Percentiles rank a stretch among this genome's conserved stretches.
These are phyloP conservation scores for Lochmaea capreae DNA, from an alignment of 2,888 invertebrate genomes.

Conservation along the genomic window DNA sequence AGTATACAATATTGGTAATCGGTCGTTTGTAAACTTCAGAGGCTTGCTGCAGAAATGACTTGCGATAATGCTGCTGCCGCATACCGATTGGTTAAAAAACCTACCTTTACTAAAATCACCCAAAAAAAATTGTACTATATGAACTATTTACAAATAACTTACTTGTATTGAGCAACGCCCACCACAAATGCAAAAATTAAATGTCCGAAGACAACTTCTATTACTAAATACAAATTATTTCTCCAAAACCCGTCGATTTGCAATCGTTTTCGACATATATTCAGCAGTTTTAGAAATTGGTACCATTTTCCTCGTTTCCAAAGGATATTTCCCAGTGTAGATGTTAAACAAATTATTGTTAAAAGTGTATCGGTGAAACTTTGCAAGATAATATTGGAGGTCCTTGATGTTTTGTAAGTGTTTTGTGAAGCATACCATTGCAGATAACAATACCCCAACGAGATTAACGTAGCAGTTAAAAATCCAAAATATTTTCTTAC, in stretches of 20 bases:
- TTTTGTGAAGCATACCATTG: constrained; percentile 23
- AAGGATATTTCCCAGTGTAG: constrained; percentile 37
- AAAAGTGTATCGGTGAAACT: constrained; percentile 26
- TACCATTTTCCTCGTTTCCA: constrained; percentile 39
- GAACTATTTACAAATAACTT: constrained; percentile 15
- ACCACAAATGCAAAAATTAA: constrained; percentile 26
- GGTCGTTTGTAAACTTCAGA: no score
- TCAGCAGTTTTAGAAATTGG: constrained; percentile 38
- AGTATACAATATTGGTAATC: no score
- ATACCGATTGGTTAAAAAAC: no score
- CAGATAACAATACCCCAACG: constrained; percentile 31
- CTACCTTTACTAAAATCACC: no score
- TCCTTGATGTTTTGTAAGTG: constrained; percentile 30
- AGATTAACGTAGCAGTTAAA: constrained; percentile 15
- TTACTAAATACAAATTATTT: constrained; percentile 27
- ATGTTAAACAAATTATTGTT: constrained; percentile 35
- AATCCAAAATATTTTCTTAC: constrained; percentile 25
- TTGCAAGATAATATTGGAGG: constrained; percentile 37
- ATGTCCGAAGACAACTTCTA: constrained; percentile 40
- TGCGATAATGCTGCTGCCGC: no score
- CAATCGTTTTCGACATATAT: constrained; percentile 32
- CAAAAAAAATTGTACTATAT: neutral
- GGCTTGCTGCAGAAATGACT: no score
- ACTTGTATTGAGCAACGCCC: constrained; percentile 37
- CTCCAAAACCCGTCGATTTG: constrained; percentile 24